These are phyloP conservation scores for Danio jaintianensis DNA, from an alignment of 2,797 vertebrate genomes.

Conservation along the genomic window DNA sequence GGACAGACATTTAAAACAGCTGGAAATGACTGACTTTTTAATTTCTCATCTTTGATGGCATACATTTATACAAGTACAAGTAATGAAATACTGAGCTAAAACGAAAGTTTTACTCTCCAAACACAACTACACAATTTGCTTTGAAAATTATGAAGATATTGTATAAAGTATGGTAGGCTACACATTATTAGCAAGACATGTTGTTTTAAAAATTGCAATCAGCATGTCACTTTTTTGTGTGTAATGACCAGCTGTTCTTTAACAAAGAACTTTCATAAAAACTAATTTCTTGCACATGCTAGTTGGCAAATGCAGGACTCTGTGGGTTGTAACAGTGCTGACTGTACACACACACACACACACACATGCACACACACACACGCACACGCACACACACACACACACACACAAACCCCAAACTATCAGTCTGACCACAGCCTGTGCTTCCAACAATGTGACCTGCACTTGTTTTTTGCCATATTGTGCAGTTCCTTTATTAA, in stretches of 20 bases:
- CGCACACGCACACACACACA: no score
- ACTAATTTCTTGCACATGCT: background rate
- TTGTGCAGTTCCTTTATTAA: conserved; percentile 82
- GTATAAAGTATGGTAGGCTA: no score
- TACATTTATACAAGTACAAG: no score
- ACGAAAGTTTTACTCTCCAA: no score
- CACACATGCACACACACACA: no score
- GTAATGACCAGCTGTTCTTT: conserved; percentile 8
- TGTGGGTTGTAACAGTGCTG: conserved; percentile 74
- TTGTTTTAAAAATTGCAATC: background rate
- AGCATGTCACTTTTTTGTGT: background rate
- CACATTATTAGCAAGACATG: background rate
- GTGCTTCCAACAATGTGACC: conserved; percentile 74
- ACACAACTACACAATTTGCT: no score
- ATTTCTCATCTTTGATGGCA: no score
- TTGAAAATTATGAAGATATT: no score
- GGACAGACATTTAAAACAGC: background rate
- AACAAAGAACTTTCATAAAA: conserved; percentile 29
- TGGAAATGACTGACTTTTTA: background rate
- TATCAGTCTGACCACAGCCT: conserved; percentile 67
- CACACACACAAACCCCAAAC: conserved; percentile 27
- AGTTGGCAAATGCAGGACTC: conserved; percentile 78
- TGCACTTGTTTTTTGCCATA: conserved; percentile 69
- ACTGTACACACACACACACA: conserved; percentile 60
- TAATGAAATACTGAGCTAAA: no score